These are phyloP conservation scores for Empis stercorea DNA, from an alignment of 2,888 invertebrate genomes.

Conservation along the genomic window DNA sequence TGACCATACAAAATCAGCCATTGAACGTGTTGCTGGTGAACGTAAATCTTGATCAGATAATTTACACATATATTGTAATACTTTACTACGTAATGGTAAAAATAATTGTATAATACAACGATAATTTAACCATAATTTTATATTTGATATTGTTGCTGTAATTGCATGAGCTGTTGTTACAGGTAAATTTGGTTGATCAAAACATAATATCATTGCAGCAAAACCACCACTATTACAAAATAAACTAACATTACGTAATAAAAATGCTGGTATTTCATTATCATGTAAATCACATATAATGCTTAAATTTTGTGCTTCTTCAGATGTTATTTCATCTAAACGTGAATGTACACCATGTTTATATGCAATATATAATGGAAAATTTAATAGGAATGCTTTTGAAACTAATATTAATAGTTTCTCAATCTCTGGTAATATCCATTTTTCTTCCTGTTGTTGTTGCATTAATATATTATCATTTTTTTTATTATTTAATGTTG, in stretches of 20 bases:
- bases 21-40: conserved; percentile 76
- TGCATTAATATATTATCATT: conserved; percentile 7
- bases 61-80: conserved; percentile 86
- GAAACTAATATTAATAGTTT: conserved; percentile 77
- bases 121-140: conserved; percentile 88
- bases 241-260: conserved; percentile 81
- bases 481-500: conserved; percentile 3
- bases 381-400: conserved; percentile 79
- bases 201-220: conserved; percentile 74
- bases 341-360: conserved; percentile 72
- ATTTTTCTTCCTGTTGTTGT: conserved; percentile 34
- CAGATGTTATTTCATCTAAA: conserved; percentile 68
- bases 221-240: conserved; percentile 88
- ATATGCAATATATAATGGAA: conserved; percentile 77
- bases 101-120: conserved; percentile 78
- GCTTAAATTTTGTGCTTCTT: conserved; percentile 50
- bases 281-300: conserved; percentile 80
- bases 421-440: conserved; percentile 76
- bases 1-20: conserved; percentile 96
- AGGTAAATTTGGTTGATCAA: conserved; percentile 68
- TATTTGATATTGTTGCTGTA: conserved; percentile 81
- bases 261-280: conserved; percentile 81
- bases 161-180: conserved; percentile 84
- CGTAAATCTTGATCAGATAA: conserved; percentile 83
- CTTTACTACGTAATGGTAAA: conserved; percentile 74